Base-by-base conservation (phyloP, 2,888 invertebrate species). In the Phragmatobia fuliginosa region DNA sequence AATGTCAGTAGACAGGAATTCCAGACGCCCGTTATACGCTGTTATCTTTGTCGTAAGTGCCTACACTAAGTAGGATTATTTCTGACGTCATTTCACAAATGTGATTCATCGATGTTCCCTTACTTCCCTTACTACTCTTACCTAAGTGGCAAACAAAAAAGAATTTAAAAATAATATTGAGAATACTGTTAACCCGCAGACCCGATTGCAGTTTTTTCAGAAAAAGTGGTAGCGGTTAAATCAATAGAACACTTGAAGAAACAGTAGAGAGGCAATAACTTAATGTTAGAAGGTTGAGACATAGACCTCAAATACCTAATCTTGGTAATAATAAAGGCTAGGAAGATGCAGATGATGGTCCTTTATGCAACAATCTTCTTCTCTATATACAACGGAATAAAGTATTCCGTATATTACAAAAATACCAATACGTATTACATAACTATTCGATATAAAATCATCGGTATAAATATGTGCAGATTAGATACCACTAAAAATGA, bases 21-120 rank as follows among this genome's bases (percentile, higher is more conserved):
- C 32, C 52, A 63, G 68, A 56, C 68, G 33, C 10, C 80, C 83
- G 81, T 82, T 78, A 81, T 72, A 69, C 74, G 64, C 78, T 71
- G 81, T 80, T 82, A 82, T 78, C 31, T 69, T 70, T 64, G 78
- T 76, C 68, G 65, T 70, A 71, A 78, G 71, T 67, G 62, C 25
- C 36, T 60, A 61, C 14, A 16, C 14, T 14, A 62, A 70, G 66
- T 31, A 66, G 64, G 61, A 66, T 68, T 72, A 74, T 31, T 56
- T 21, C 33, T 80, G 78, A 78, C 72, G 65, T 80, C 73, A 76
- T 28, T 25, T 16, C 28, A n/a, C 10, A 65, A 72, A 21, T 52
- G 68, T 73, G 64, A 36, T 31, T 65, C 68, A 62, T 66, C 25
- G 59, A 60, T 49, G 56, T 64, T 68, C 4, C 16, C 52, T 62